Base-by-base conservation (phyloP, 2,888 invertebrate species). In the Euplexia lucipara region DNA sequence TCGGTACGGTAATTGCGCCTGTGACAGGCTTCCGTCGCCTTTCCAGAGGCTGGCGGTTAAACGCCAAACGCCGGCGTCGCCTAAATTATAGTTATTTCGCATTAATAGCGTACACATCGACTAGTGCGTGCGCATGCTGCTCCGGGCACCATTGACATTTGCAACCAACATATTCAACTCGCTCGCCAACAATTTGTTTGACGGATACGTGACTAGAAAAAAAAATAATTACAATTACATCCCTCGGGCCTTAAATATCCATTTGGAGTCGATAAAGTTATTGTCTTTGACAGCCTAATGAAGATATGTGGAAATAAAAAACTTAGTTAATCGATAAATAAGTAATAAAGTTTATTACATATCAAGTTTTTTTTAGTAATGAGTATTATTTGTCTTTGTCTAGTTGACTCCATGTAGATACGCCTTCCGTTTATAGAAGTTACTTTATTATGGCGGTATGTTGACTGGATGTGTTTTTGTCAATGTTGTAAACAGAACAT, bases 1-100 rank as follows among this genome's bases (percentile, higher is more conserved):
- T 95, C 88, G 89, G 94, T 93, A 94, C 91, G 88, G 92, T 95
- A 95, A 95, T 95, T 95, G 95, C 90, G 88, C 74, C 87, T 94
- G 94, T 95, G 95, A 95, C 95, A 95, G 95, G 92, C 94, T 94
- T 94, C 95, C 94, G 94, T 94, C 94, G 93, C 92, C 89, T 91
- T 88, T 87, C 88, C 89, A 88, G 90, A 84, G 90, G 88, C 90
- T 87, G 90, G 86, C 88, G 88, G 90, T 90, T 90, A 86, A 87
- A 88, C 89, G 90, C 89, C 91, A 89, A 91, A 89, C 91, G 88
- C 87, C 84, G 83, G 82, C 86, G 87, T 89, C 88, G 77, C 86
- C 90, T 89, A 92, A 92, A 94, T 95, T 91, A 94, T 92, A 93
- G 95, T 93, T 92, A 93, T 93, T 94, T 91, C 82, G 87, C 91